A percentile compares a stretch with the other conserved stretches of the same genome.
Evolutionary conservation across 2,888 invertebrate genomes (phyloP).

Genomic region (Andrena haemorrhoa): DNA sequence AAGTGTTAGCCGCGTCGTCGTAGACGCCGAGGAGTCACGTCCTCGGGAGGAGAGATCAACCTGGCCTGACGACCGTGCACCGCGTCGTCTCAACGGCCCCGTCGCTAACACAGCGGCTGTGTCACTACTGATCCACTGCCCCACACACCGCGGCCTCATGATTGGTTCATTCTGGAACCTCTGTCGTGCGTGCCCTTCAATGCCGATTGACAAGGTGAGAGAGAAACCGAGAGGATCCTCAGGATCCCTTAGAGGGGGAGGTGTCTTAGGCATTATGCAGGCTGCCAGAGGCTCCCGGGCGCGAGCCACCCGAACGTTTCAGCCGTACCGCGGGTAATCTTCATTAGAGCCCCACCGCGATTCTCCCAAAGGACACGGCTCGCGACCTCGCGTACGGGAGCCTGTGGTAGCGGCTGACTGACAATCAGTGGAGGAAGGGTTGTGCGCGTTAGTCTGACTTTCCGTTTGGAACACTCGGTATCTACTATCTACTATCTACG

Average conservation of each 20-base stretch:
- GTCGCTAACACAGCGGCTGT: conserved; percentile 76
- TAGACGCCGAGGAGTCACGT: conserved; percentile 58
- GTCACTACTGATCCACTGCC: conserved; percentile 82
- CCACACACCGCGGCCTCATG: conserved; percentile 88
- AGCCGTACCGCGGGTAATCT: too few species aligned
- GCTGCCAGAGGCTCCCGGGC: too few species aligned
- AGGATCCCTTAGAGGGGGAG: neutral
- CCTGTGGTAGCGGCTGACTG: too few species aligned
- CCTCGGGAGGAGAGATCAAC: conserved; percentile 62
- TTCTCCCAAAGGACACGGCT: too few species aligned
- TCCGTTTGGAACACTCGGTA: too few species aligned
- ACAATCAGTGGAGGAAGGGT: too few species aligned
- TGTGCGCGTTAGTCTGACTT: too few species aligned
- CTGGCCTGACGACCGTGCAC: conserved; percentile 65
- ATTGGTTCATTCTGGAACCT: conserved; percentile 99
- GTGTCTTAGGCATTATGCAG: neutral
- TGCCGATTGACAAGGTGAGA: conserved; percentile 97
- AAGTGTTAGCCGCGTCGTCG: conserved; percentile 51
- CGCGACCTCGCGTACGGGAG: too few species aligned
- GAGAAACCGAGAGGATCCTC: conserved; percentile 5
- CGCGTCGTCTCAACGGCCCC: conserved; percentile 72
- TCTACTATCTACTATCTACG: too few species aligned
- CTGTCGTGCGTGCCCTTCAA: conserved; percentile 98
- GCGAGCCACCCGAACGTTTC: too few species aligned
- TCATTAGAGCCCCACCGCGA: too few species aligned